Percentiles rank a stretch among this genome's conserved stretches.
These are phyloP conservation scores for Tetanocera ferruginea DNA, from an alignment of 2,888 invertebrate species.

Conservation along the genomic window DNA sequence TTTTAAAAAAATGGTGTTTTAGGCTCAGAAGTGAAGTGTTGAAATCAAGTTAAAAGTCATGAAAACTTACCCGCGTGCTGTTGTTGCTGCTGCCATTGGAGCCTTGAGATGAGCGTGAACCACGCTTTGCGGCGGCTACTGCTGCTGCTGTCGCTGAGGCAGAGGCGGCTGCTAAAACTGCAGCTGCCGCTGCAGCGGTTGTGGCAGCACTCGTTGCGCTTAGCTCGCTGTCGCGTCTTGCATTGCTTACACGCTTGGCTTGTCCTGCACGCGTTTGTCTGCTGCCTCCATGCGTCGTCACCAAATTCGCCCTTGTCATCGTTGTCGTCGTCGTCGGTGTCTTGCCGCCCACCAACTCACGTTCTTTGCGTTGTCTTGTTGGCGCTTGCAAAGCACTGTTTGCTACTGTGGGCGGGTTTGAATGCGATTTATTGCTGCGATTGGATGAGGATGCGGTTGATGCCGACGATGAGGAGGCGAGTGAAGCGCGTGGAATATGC, in stretches of 20 bases:
- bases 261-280: conserved; percentile 36
- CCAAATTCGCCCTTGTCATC: neutral
- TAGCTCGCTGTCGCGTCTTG: conserved; percentile 47
- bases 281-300: conserved; percentile 6
- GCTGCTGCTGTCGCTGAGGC: conserved; percentile 48
- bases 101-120: conserved; percentile 77
- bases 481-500: conserved; percentile 88
- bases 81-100: conserved; percentile 82
- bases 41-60: neutral
- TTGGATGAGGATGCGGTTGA: conserved; percentile 63
- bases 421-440: conserved; percentile 61
- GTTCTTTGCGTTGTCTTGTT: conserved; percentile 31
- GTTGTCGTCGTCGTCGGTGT: neutral
- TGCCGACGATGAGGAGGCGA: conserved; percentile 69
- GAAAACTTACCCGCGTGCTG: conserved; percentile 82
- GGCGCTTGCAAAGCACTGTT: conserved; percentile 28
- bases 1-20: neutral
- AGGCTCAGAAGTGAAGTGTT: neutral
- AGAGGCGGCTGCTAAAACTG: conserved; percentile 55
- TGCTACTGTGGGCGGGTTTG: conserved; percentile 59
- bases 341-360: conserved; percentile 9
- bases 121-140: conserved; percentile 65
- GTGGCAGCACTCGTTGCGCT: conserved; percentile 55
- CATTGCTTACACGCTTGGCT: conserved; percentile 31
- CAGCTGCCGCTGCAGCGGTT: conserved; percentile 50